A percentile compares a stretch with the other conserved stretches of the same genome.
These are phyloP conservation scores for Phania funesta DNA, from an alignment of 2,888 invertebrate species.

Conservation along the genomic window DNA sequence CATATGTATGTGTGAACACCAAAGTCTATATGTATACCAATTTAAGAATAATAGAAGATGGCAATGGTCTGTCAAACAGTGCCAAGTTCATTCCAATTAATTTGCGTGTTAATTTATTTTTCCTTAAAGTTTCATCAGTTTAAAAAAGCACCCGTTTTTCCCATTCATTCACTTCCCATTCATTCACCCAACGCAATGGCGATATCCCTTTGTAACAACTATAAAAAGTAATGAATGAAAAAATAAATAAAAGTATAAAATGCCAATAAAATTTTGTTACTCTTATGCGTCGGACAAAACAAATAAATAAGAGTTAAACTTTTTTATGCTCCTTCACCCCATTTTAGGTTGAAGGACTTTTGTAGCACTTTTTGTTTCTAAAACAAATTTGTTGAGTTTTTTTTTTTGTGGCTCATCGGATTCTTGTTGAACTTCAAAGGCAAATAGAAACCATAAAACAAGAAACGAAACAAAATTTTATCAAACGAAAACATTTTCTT, in stretches of 20 bases:
- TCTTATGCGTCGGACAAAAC: not conserved
- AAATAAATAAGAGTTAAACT: no score
- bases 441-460: constrained; percentile 44
- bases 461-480: constrained; percentile 54
- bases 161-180: no score
- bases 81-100: no score
- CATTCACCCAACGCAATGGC: constrained; percentile 13
- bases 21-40: no score
- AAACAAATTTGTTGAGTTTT: constrained; percentile 23
- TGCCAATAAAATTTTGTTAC: constrained; percentile 27
- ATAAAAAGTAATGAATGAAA: not conserved
- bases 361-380: constrained; percentile 5
- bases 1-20: no score
- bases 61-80: no score
- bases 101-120: no score
- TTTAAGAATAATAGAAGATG: no score
- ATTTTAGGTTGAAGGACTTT: constrained; percentile 3
- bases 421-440: constrained; percentile 49
- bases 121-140: no score
- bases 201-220: constrained; percentile 24
- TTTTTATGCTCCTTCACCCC: not conserved
- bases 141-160: no score
- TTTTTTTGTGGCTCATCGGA: not conserved
- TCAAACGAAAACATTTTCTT: constrained; percentile 46
- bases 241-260: constrained; percentile 35